Evolutionary conservation across 2,888 invertebrate species (phyloP).

Genomic region (Epistrophe grossulariae): DNA sequence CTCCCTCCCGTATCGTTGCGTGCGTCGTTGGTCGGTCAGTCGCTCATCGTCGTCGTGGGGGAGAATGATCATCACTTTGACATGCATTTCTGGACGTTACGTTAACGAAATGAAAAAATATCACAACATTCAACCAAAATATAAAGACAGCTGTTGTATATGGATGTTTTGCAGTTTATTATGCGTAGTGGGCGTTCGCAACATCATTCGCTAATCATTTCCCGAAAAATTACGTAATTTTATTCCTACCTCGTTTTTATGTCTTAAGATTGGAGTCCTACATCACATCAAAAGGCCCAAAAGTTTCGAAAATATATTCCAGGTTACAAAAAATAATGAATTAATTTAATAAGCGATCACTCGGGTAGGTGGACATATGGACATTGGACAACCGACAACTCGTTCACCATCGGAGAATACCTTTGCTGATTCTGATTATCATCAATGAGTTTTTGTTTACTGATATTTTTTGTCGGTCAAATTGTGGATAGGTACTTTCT

Average conservation of each 20-base stretch:
- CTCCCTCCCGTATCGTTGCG: constrained; percentile 18
- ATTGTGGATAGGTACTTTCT: no score
- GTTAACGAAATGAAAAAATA: constrained; percentile 29
- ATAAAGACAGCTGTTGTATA: constrained; percentile 34
- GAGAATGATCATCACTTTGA: constrained; percentile 44
- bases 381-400: not conserved
- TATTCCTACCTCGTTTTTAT: not conserved
- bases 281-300: not conserved
- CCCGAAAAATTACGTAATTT: constrained; percentile 21
- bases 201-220: constrained; percentile 10
- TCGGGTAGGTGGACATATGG: constrained; percentile 10
- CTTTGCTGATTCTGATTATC: not conserved
- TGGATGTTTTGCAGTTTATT: constrained; percentile 26
- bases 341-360: not conserved
- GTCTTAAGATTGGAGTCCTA: not conserved
- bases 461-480: not conserved
- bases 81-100: constrained; percentile 16
- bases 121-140: constrained; percentile 32
- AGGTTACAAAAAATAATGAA: not conserved
- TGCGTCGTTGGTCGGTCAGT: no score
- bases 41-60: constrained; percentile 19
- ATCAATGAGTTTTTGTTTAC: not conserved
- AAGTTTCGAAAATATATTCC: not conserved
- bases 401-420: constrained; percentile 13
- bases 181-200: constrained; percentile 52